These are phyloP conservation scores for Pelochelys cantorii DNA, from an alignment of 2,797 vertebrate species.

Conservation along the genomic window DNA sequence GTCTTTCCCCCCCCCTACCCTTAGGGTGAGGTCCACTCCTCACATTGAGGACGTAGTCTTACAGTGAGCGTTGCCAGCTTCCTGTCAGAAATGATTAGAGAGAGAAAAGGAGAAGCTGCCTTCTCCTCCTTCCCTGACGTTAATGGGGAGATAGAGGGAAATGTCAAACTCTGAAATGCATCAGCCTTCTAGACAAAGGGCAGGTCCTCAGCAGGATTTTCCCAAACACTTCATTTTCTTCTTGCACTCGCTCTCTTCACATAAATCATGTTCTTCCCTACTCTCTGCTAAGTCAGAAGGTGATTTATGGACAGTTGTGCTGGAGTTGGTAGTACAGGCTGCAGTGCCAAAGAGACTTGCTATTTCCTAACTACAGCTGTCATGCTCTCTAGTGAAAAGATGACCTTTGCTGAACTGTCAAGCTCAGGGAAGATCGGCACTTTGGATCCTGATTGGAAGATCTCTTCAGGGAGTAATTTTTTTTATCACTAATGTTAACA, in stretches of 20 bases:
- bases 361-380: background rate
- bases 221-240: background rate
- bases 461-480: background rate
- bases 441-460: background rate
- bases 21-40: background rate
- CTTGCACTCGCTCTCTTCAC: background rate
- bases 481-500: background rate
- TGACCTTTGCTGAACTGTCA: background rate
- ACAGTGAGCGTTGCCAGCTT: rapidly evolving
- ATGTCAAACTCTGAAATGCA: background rate
- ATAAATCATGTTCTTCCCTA: background rate
- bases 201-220: background rate
- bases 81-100: background rate
- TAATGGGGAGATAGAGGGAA: background rate
- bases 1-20: no score
- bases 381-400: background rate
- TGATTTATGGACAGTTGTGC: background rate
- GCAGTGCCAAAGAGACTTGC: background rate
- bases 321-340: background rate
- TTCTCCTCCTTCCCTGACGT: rapidly evolving
- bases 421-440: background rate
- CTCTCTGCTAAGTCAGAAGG: background rate
- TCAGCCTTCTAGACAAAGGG: background rate
- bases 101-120: background rate
- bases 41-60: background rate